Evolutionary conservation across 2,113 vertebrate genomes (phyloP).

Genomic region (Theristicus caerulescens): DNA sequence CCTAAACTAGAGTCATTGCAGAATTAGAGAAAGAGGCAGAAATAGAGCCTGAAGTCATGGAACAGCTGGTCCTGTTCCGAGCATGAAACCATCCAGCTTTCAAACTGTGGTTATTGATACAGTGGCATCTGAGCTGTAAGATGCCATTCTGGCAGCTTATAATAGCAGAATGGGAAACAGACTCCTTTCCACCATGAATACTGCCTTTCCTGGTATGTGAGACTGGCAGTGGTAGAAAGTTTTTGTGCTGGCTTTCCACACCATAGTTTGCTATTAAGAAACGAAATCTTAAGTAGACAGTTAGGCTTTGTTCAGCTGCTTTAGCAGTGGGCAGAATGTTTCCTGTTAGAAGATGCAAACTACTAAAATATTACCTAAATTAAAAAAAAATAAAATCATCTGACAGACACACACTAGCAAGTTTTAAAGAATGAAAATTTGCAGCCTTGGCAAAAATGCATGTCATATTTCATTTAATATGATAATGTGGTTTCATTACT

Average conservation of each 20-base stretch:
- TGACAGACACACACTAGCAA: not conserved
- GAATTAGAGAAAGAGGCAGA: not conserved
- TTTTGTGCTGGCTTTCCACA: not conserved
- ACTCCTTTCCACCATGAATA: not conserved
- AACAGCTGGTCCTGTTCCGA: not conserved
- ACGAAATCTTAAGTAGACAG: not conserved
- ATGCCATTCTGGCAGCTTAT: not conserved
- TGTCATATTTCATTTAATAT: constrained; percentile 43
- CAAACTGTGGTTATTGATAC: not conserved
- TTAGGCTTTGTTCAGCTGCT: not conserved
- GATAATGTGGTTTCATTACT: constrained; percentile 52
- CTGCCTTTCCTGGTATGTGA: not conserved
- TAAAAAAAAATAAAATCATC: not conserved
- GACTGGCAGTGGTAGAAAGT: not conserved
- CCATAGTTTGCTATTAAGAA: not conserved
- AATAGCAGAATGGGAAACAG: not conserved
- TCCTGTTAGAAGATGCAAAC: not conserved
- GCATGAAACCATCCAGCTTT: not conserved
- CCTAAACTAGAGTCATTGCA: not conserved
- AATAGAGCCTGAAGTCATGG: not conserved
- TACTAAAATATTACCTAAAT: not conserved
- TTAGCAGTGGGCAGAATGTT: not conserved
- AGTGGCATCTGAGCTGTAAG: not conserved
- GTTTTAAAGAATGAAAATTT: not conserved
- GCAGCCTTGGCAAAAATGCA: constrained; percentile 9